These are phyloP conservation scores for Drosophila lutescens DNA, from an alignment of 2,888 invertebrate species.

Conservation along the genomic window DNA sequence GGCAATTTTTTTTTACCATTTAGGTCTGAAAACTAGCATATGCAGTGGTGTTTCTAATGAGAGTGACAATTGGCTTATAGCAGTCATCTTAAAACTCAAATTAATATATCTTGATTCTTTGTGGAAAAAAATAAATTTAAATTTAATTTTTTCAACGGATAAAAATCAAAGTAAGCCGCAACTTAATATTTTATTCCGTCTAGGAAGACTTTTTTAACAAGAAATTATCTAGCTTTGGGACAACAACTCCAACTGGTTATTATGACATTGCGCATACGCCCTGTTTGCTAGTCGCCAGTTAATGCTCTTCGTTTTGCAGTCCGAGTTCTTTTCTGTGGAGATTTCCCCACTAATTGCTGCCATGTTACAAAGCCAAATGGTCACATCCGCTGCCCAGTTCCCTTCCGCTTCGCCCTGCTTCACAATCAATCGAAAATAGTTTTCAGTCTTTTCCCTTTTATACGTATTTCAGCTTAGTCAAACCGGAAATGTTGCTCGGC, in stretches of 20 bases:
- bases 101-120: no score
- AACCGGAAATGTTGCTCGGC: constrained; percentile 68
- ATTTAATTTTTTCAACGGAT: no score
- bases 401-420: constrained; percentile 11
- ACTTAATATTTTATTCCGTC: no score
- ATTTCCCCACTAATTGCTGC: constrained; percentile 59
- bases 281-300: constrained; percentile 12
- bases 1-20: not conserved
- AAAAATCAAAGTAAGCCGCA: no score
- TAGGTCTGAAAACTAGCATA: not conserved
- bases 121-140: no score
- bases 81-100: no score
- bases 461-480: constrained; percentile 29
- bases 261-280: constrained; percentile 52
- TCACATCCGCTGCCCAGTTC: constrained; percentile 61
- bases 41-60: no score
- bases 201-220: not conserved
- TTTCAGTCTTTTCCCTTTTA: constrained; percentile 17
- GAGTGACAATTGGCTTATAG: no score
- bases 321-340: constrained; percentile 20
- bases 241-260: not conserved
- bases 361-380: constrained; percentile 54
- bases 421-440: constrained; percentile 63
- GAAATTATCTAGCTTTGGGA: not conserved
- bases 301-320: not conserved